Evolutionary conservation across 1,140 invertebrate genomes (phyloP).

Genomic region (Capitella teleta): DNA sequence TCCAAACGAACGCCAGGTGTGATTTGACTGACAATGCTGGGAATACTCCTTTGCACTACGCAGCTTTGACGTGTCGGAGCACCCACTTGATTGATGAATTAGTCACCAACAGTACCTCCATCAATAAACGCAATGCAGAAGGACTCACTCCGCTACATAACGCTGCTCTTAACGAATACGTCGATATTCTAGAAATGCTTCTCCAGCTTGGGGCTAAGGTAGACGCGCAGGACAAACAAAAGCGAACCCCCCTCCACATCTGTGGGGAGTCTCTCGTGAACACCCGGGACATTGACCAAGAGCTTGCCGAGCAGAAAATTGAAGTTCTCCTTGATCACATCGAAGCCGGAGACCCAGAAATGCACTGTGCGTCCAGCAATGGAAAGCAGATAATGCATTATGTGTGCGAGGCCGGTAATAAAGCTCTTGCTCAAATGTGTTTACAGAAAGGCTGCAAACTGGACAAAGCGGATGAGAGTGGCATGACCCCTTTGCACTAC

Average conservation of each 20-base stretch:
- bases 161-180: neutral
- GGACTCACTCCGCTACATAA: constrained; percentile 2
- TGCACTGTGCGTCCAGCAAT: neutral
- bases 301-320: neutral
- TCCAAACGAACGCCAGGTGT: neutral
- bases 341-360: neutral
- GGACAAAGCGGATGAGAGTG: neutral
- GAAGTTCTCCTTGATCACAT: neutral
- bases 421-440: neutral
- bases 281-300: neutral
- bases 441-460: neutral
- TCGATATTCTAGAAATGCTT: neutral
- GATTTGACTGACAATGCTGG: neutral
- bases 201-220: constrained; percentile 7
- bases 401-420: neutral
- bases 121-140: neutral
- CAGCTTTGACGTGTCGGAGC: neutral
- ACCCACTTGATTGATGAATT: neutral
- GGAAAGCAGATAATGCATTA: neutral
- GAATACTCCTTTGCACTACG: neutral
- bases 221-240: constrained; percentile 43
- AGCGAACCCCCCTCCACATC: constrained; percentile 52
- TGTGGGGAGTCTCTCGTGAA: constrained; percentile 9
- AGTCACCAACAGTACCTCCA: neutral
- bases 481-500: neutral